Conservation (phyloP, 2,113 vertebrate species). For the Capreolus pygargus region DNA sequence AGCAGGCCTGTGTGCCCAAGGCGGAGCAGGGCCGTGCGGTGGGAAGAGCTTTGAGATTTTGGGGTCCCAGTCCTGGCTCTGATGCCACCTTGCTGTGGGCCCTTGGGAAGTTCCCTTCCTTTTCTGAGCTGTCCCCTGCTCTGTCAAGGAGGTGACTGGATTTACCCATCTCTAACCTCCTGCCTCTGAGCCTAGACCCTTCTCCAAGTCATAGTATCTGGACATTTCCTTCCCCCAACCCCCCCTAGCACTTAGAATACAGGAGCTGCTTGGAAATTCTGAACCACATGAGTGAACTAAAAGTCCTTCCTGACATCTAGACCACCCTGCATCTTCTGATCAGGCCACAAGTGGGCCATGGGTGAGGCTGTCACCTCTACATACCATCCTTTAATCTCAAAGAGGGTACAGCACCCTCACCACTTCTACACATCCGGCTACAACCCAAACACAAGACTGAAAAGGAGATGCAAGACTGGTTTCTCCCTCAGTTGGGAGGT, state of each 20-base stretch:
- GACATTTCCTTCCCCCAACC: not conserved
- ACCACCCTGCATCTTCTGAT: not conserved
- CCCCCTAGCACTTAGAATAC: not conserved
- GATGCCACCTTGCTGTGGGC: not conserved
- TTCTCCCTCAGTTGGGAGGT: not conserved
- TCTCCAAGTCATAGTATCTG: not conserved
- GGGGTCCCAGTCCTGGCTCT: not conserved
- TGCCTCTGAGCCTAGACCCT: not conserved
- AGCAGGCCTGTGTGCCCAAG: not conserved
- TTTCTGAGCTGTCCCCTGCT: not conserved
- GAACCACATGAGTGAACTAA: accelerated
- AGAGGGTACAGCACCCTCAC: not conserved
- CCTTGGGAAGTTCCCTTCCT: not conserved
- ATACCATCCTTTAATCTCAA: not conserved
- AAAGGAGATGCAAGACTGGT: not conserved
- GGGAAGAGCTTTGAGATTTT: not conserved
- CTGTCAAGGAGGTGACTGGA: not conserved
- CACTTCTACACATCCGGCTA: not conserved
- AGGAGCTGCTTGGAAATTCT: not conserved
- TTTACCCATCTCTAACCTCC: not conserved
- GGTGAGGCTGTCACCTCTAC: not conserved
- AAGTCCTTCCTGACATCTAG: not conserved
- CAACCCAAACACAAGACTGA: not conserved
- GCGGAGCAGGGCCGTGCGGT: not conserved
- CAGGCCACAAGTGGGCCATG: not conserved